A percentile compares a stretch with the other conserved stretches of the same genome.
Evolutionary conservation across 2,888 invertebrate genomes (phyloP).

Genomic region (Leptopilina drosophilae): DNA sequence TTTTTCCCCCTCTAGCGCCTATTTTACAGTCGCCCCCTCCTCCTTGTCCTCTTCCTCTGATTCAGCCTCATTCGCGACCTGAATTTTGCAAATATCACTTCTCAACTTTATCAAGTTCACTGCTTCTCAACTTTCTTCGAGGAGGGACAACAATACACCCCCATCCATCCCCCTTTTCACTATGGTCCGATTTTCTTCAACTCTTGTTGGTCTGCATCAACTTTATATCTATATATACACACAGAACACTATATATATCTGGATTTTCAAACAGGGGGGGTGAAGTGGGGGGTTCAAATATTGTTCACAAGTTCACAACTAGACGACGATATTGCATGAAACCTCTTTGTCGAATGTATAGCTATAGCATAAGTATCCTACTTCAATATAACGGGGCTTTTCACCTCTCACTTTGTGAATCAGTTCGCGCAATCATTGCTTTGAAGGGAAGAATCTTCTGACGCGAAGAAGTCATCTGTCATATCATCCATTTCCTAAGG

Average conservation of each 20-base stretch:
- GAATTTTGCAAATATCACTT: slow-evolving; percentile 51
- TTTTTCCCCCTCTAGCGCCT: slow-evolving; percentile 59
- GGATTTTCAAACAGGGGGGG: no score
- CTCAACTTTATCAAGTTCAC: slow-evolving; percentile 49
- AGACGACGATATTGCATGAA: slow-evolving; percentile 34
- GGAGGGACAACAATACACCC: slow-evolving; percentile 44
- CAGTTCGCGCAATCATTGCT: slow-evolving; percentile 46
- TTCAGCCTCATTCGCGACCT: slow-evolving; percentile 54
- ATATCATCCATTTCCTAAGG: slow-evolving; percentile 18
- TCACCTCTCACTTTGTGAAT: slow-evolving; percentile 40
- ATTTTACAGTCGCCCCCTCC: slow-evolving; percentile 51
- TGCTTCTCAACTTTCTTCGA: slow-evolving; percentile 47
- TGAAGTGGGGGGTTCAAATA: slow-evolving; percentile 32
- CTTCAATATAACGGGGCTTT: slow-evolving; percentile 41
- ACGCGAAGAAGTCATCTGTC: slow-evolving; percentile 42
- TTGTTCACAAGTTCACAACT: slow-evolving; percentile 20
- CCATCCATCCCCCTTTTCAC: slow-evolving; percentile 46
- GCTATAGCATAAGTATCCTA: slow-evolving; percentile 43
- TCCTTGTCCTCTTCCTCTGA: slow-evolving; percentile 46
- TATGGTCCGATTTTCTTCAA: slow-evolving; percentile 17
- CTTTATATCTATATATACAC: not conserved
- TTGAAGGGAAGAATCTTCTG: slow-evolving; percentile 42
- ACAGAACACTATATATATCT: not conserved
- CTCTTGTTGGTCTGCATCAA: slow-evolving; percentile 48
- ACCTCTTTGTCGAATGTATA: slow-evolving; percentile 43